These are phyloP conservation scores for Nomada lathburiana DNA, from an alignment of 2,888 invertebrate genomes.

Conservation along the genomic window DNA sequence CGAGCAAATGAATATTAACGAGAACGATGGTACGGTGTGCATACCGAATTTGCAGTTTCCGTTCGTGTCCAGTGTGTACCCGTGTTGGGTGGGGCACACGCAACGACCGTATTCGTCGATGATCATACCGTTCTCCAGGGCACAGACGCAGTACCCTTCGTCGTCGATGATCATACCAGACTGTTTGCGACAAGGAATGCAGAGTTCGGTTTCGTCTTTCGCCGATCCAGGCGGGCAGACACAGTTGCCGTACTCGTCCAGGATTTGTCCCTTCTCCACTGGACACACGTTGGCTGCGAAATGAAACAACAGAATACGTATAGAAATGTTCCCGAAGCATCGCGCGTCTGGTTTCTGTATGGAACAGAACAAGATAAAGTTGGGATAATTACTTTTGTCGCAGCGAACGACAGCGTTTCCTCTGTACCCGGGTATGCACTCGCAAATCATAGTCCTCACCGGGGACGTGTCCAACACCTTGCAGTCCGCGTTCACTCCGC, in stretches of 20 bases:
- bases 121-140: conserved; percentile 91
- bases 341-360: background rate
- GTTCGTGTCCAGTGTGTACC: conserved; percentile 87
- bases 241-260: conserved; percentile 88
- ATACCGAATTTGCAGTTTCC: conserved; percentile 87
- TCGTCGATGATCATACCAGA: conserved; percentile 91
- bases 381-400: conserved; percentile 89
- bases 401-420: conserved; percentile 95
- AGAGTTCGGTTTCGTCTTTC: conserved; percentile 91
- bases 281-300: conserved; percentile 87
- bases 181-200: conserved; percentile 89
- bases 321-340: too few species aligned
- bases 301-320: background rate
- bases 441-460: conserved; percentile 94
- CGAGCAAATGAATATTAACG: background rate
- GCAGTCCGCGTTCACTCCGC: conserved; percentile 92
- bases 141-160: conserved; percentile 93
- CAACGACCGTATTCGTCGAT: conserved; percentile 92
- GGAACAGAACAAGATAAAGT: background rate
- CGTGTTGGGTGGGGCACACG: conserved; percentile 89
- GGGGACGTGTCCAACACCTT: conserved; percentile 92
- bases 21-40: background rate
- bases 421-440: conserved; percentile 93
- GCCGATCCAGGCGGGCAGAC: conserved; percentile 92
- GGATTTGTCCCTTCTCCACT: conserved; percentile 89